These are phyloP conservation scores for Archegozetes longisetosus DNA, from an alignment of 1,140 invertebrate genomes.

Conservation along the genomic window DNA sequence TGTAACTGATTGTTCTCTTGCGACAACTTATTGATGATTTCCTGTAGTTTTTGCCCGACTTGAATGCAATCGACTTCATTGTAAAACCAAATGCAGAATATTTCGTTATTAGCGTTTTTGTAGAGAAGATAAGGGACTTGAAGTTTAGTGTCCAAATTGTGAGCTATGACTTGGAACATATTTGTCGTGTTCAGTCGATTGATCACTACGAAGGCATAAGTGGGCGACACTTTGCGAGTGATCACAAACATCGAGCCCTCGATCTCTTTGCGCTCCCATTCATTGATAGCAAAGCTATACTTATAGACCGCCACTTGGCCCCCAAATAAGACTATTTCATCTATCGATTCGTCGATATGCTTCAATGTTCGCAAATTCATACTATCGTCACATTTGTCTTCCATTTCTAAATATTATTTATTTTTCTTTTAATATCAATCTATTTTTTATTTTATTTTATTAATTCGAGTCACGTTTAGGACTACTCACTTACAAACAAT, in stretches of 20 bases:
- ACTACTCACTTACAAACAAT: too few relatives aligned
- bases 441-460: neutral
- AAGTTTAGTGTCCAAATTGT: slow-evolving; percentile 4
- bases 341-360: slow-evolving; percentile 6
- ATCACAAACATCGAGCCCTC: slow-evolving; percentile 3
- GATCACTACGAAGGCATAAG: slow-evolving; percentile 9
- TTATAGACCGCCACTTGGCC: slow-evolving; percentile 13
- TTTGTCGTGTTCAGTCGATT: slow-evolving; percentile 13
- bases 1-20: neutral
- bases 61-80: slow-evolving; percentile 3
- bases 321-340: slow-evolving; percentile 4
- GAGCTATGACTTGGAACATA: slow-evolving; percentile 4
- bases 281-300: neutral
- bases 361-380: slow-evolving; percentile 14
- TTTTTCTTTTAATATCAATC: neutral
- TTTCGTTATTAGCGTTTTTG: slow-evolving; percentile 12
- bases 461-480: too few relatives aligned
- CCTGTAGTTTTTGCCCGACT: neutral
- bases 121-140: slow-evolving; percentile 14
- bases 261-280: slow-evolving; percentile 6
- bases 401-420: neutral
- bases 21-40: neutral
- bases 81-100: slow-evolving; percentile 18
- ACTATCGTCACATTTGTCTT: slow-evolving; percentile 2
- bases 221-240: neutral